Base-by-base conservation (phyloP, 2,113 vertebrate species). In the Zosterops borbonicus region DNA sequence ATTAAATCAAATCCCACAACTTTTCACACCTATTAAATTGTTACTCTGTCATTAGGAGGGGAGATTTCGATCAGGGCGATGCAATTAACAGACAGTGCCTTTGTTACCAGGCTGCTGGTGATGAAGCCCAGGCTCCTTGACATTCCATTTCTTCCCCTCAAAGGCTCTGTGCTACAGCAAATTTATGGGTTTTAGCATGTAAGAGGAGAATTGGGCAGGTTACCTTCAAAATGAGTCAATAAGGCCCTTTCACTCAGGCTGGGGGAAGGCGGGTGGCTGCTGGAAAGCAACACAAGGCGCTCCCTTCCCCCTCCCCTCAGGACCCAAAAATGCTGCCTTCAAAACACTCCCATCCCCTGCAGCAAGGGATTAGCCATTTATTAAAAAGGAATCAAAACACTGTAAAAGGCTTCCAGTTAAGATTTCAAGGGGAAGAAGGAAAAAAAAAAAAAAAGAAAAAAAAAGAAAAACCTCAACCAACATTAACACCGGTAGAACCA, bases 321-420 rank as follows among this genome's bases (percentile, higher is more conserved):
- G 92, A 92, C 86, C 91, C 80, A 87, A 92, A 95, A 88, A 20
- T 9, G 12, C 91, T 52, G 75, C 75, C 73, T 71, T 91, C 91
- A 84, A 56, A 95, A 94, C 88, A 91, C 96, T 95, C 95, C 96
- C 95, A 96, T 91, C 73, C 96, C 94, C 96, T 93, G 91, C 96
- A 97, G 95, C 92, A 92, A 95, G 85, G 93, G 95, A 94, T 96
- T 91, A 93, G 94, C 81, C 90, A 79, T 92, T 94, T 96, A 96
- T 93, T 94, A 93, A 90, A 90, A 90, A 92, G 55, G 87, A 96
- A 96, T 91, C 92, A 89, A 95, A 94, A 92, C 65, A 86, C 85
- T 79, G 81, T 68, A 86, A 85, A 95, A 90, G 33, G 83, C 35
- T 94, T 71, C 85, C 85, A 95, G 92, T 94, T 78, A 86, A 62